These are phyloP conservation scores for Eretmochelys imbricata DNA, from an alignment of 2,113 vertebrate species.

Conservation along the genomic window DNA sequence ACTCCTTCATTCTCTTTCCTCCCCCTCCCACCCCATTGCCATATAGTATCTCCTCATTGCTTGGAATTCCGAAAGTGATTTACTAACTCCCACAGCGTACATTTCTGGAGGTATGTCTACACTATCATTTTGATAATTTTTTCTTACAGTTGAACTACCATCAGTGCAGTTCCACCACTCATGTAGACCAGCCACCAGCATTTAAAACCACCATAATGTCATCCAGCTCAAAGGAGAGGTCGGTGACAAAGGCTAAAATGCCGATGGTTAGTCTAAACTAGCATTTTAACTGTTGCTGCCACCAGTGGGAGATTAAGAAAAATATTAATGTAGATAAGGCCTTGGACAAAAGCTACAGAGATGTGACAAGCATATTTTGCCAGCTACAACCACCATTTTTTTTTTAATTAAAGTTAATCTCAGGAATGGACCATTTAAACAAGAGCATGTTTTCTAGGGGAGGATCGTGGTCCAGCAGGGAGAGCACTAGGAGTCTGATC, in stretches of 20 bases:
- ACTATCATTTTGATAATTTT: neutral
- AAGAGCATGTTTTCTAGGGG: neutral
- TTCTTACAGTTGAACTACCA: neutral
- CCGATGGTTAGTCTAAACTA: fast-evolving
- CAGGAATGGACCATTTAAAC: neutral
- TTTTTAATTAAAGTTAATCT: neutral
- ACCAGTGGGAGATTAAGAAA: neutral
- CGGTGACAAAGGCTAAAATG: neutral
- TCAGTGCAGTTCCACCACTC: neutral
- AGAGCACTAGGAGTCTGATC: neutral
- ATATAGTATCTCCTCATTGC: fast-evolving
- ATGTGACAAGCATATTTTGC: neutral
- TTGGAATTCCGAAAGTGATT: neutral
- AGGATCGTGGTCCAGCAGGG: neutral
- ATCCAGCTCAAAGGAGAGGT: neutral
- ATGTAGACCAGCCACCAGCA: neutral
- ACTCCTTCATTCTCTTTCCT: neutral
- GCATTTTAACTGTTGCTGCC: neutral
- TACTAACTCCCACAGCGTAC: neutral
- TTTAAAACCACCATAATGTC: neutral
- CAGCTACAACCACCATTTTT: neutral
- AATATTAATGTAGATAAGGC: fast-evolving
- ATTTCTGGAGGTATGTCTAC: neutral
- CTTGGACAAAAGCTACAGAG: neutral
- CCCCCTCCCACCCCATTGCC: neutral